Conservation (phyloP, 2,113 vertebrate genomes). For the Hyaena hyaena region DNA sequence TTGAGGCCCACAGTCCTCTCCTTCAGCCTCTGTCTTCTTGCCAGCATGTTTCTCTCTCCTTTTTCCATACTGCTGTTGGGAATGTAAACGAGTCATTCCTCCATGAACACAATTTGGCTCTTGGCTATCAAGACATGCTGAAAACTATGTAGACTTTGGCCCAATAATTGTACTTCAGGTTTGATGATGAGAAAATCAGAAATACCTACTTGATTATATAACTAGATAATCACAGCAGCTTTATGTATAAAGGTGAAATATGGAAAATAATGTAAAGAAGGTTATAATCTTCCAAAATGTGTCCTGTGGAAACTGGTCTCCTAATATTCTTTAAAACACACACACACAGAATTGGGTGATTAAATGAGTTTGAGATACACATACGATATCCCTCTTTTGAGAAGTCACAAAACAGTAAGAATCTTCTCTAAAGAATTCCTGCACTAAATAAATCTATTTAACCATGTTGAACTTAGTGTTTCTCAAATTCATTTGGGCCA, state of each 20-base stretch:
- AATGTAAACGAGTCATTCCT: no score
- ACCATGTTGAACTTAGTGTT: not conserved
- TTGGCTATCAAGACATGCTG: not conserved
- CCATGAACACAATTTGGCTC: not conserved
- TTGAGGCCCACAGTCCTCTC: not conserved
- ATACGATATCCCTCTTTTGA: not conserved
- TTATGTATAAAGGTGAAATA: conserved; percentile 23
- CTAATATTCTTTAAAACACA: not conserved
- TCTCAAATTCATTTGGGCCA: conserved; percentile 27
- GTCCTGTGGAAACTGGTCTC: not conserved
- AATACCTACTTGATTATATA: not conserved
- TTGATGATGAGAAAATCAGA: not conserved
- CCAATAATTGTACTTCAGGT: not conserved
- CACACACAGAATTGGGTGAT: not conserved
- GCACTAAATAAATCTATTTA: not conserved
- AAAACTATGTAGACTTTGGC: not conserved
- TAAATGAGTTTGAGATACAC: not conserved
- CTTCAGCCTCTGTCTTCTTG: not conserved
- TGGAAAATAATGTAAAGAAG: conserved; percentile 24
- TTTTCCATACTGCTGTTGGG: not conserved
- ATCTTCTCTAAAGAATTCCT: not conserved
- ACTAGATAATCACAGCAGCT: not conserved
- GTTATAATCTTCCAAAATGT: not conserved
- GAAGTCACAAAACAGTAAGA: not conserved
- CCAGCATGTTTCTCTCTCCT: not conserved